phyloP scores from a whole-genome alignment of 2,113 vertebrate species.

The Helogale parvula region DNA sequence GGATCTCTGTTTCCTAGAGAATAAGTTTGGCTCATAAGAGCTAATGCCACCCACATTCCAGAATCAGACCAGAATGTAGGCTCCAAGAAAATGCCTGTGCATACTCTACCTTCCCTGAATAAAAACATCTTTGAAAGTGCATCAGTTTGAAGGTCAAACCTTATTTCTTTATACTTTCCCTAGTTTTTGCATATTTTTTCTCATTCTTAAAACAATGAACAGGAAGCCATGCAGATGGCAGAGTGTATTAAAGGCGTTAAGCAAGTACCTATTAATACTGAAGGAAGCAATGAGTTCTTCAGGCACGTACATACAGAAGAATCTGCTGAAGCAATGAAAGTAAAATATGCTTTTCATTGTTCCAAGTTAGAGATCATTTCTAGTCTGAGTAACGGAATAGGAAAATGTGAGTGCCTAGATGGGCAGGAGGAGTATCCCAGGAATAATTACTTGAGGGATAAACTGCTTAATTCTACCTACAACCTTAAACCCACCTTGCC shows the following conservation, averaged over 20 bases:
- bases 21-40: constrained; percentile 45
- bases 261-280: not conserved
- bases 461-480: not conserved
- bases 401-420: not conserved
- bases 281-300: not conserved
- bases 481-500: not conserved
- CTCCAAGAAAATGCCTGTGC: not conserved
- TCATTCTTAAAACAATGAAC: constrained; percentile 3
- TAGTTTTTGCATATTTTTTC: not conserved
- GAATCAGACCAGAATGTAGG: not conserved
- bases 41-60: constrained; percentile 44
- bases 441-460: not conserved
- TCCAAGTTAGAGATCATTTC: not conserved
- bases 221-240: not conserved
- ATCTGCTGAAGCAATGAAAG: not conserved
- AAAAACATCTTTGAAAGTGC: not conserved
- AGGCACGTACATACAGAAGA: not conserved
- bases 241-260: not conserved
- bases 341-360: not conserved
- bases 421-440: not conserved
- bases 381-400: not conserved
- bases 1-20: constrained; percentile 68
- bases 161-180: not conserved
- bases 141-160: not conserved
- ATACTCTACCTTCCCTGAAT: not conserved